Conservation (phyloP, 2,888 invertebrate species). For the Busseola fusca region DNA sequence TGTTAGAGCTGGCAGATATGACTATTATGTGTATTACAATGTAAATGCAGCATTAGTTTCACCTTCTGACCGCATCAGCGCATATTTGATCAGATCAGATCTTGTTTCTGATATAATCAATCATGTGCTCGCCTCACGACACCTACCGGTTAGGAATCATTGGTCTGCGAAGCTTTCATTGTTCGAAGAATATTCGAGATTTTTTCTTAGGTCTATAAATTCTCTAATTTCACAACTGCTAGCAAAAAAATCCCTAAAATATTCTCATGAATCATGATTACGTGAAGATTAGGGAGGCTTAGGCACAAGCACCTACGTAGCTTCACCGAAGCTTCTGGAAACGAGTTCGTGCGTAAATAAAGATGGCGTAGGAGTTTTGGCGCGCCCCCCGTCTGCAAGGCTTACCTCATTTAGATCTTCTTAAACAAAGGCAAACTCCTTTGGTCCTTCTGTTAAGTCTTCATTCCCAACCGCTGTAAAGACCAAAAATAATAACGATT, state of each 20-base stretch:
- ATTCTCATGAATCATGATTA: conserved; percentile 29
- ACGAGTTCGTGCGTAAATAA: conserved; percentile 34
- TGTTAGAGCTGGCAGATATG: conserved; percentile 13
- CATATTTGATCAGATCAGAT: conserved; percentile 50
- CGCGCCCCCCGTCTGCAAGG: conserved; percentile 38
- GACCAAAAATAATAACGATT: conserved; percentile 62
- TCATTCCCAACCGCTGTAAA: conserved; percentile 54
- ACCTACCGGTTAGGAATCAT: conserved; percentile 26
- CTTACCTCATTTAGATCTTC: conserved; percentile 49
- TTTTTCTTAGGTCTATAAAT: neutral
- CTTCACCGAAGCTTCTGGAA: conserved; percentile 40
- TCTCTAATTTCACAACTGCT: neutral
- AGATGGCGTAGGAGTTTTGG: conserved; percentile 44
- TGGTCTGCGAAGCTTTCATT: conserved; percentile 6
- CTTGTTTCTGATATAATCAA: conserved; percentile 46
- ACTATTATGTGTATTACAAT: conserved; percentile 6
- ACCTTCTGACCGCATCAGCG: conserved; percentile 37
- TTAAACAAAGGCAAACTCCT: conserved; percentile 45
- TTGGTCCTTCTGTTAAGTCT: conserved; percentile 55
- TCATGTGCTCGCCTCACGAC: conserved; percentile 45
- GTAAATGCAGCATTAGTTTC: conserved; percentile 31
- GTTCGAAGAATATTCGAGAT: conserved; percentile 11
- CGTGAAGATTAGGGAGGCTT: conserved; percentile 29
- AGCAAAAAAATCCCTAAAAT: conserved; percentile 19
- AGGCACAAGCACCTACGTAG: conserved; percentile 13